Evolutionary conservation across 2,113 vertebrate species (phyloP).

Genomic region (Pleuronectes platessa): DNA sequence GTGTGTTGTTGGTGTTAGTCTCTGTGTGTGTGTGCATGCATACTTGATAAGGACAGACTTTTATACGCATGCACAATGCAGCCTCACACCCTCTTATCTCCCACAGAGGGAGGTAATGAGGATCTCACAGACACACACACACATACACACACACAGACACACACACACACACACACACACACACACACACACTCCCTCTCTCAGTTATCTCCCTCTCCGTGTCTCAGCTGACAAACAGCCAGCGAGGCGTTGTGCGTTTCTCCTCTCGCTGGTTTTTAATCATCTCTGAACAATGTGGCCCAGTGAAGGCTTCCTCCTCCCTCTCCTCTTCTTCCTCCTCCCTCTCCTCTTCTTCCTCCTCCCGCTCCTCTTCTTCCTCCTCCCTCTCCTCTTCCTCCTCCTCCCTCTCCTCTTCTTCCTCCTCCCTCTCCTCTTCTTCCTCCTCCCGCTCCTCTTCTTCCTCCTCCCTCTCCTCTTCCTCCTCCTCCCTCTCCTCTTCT

Average conservation of each 20-base stretch:
- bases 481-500: background rate
- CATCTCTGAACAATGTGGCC: conserved; percentile 76
- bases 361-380: conserved; percentile 10
- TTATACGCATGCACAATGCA: conserved; percentile 79
- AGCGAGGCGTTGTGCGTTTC: conserved; percentile 68
- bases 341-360: background rate
- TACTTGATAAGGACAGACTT: conserved; percentile 75
- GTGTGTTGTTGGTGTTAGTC: conserved; percentile 34
- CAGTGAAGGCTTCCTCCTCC: conserved; percentile 39
- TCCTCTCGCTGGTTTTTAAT: conserved; percentile 78
- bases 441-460: conserved; percentile 19
- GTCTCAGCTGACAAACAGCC: conserved; percentile 78
- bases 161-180: conserved; percentile 56
- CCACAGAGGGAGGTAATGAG: conserved; percentile 79
- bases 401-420: conserved; percentile 24
- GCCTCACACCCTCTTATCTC: conserved; percentile 80
- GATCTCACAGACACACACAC: conserved; percentile 55
- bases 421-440: background rate
- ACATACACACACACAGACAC: conserved; percentile 52
- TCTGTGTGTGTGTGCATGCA: conserved; percentile 52
- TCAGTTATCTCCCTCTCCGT: conserved; percentile 70
- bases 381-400: background rate
- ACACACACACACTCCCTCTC: conserved; percentile 34
- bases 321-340: conserved; percentile 22
- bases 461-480: conserved; percentile 20